Conservation (phyloP, 30 jellyfish, hydroid and myxozoan genomes). For the Hydra vulgaris region DNA sequence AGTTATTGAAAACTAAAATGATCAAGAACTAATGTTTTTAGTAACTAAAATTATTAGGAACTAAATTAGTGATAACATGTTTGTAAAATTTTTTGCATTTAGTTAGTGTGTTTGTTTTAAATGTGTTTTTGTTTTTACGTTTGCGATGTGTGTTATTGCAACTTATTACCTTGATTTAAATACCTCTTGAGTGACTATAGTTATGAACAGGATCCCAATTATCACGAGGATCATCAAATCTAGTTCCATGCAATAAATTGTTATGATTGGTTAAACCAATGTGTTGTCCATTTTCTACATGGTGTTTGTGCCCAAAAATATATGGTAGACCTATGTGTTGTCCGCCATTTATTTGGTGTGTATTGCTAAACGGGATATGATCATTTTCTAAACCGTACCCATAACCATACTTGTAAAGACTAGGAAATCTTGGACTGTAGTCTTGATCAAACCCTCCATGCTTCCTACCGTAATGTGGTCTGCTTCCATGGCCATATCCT, state of each 20-base stretch:
- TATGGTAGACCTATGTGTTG: neutral
- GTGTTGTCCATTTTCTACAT: too few species aligned
- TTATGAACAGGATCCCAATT: neutral
- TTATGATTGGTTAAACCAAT: neutral
- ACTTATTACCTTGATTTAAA: too few species aligned
- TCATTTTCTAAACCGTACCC: constrained; percentile 22
- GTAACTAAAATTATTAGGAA: too few species aligned
- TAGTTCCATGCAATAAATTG: neutral
- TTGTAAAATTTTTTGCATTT: too few species aligned
- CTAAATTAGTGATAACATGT: too few species aligned
- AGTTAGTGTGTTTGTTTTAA: too few species aligned
- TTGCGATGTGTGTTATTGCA: too few species aligned
- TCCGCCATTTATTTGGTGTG: neutral
- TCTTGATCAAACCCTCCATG: constrained; percentile 47
- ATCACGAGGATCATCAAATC: neutral
- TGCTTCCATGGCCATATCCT: constrained; percentile 18
- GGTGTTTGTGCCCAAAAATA: neutral
- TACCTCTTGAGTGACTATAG: neutral
- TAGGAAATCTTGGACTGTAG: constrained; percentile 6
- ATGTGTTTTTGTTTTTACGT: too few species aligned
- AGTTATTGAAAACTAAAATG: too few species aligned
- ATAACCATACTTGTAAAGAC: constrained; percentile 2
- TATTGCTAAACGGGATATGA: neutral
- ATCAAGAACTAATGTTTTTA: too few species aligned
- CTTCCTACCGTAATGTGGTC: constrained; percentile 9